Percentiles rank a stretch among this genome's conserved stretches.
Evolutionary conservation across 2,888 invertebrate species (phyloP).

Genomic region (Griposia aprilina): DNA sequence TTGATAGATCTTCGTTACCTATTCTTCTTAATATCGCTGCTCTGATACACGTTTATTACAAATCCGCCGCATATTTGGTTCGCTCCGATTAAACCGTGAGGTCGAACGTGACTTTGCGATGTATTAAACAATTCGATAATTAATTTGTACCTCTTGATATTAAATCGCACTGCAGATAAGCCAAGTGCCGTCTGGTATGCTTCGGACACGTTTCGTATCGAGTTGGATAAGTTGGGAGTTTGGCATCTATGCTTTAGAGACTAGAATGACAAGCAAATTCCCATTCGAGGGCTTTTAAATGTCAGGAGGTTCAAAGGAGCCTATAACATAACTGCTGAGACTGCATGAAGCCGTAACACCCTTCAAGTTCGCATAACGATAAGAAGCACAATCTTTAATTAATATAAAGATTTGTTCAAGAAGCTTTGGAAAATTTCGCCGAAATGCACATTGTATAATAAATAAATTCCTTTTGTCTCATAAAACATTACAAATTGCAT

Average conservation of each 20-base stretch:
- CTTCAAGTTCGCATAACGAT: too few species aligned
- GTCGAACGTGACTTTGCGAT: conserved; percentile 57
- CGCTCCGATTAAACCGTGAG: conserved; percentile 30
- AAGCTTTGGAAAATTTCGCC: conserved; percentile 9
- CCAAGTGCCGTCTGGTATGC: conserved; percentile 17
- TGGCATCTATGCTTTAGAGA: not conserved
- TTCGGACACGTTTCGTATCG: conserved; percentile 37
- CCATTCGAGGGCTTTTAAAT: too few species aligned
- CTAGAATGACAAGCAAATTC: conserved; percentile 5
- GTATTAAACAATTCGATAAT: conserved; percentile 34
- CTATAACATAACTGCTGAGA: not conserved
- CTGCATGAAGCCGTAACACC: not conserved
- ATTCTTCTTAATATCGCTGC: not conserved
- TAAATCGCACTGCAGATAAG: conserved; percentile 46
- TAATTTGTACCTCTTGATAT: conserved; percentile 35
- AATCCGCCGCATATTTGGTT: conserved; percentile 58
- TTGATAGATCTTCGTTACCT: not conserved
- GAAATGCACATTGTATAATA: conserved; percentile 25
- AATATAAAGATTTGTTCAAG: conserved; percentile 6
- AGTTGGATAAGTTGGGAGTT: conserved; percentile 20
- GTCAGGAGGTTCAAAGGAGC: not conserved
- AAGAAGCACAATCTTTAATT: not conserved
- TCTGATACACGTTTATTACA: conserved; percentile 37
- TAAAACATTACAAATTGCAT: conserved; percentile 32
- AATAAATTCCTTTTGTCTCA: conserved; percentile 33